Evolutionary conservation across 2,888 invertebrate species (phyloP), one percentile per base, ranked within the genome.

Genomic region (Nymphalis polychloros): DNA sequence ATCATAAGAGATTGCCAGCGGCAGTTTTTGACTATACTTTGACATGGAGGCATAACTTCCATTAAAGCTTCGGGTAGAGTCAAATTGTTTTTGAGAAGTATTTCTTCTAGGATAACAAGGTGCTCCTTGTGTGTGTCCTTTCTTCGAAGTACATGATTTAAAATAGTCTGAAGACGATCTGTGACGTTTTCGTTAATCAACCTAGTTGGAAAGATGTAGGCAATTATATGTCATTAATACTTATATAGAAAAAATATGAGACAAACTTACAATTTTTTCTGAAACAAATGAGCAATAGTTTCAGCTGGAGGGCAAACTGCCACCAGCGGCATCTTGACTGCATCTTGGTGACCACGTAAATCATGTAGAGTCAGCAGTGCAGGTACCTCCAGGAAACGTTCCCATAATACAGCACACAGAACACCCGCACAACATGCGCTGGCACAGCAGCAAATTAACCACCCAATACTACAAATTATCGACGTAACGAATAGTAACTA

Each of bases 351-450:
- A 0, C 69, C 55, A 10, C 70, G 72, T 8, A 73, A 13, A 67
- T 84, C 84, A 17, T 71, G 75, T 8, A 86, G 75, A 47, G 82
- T 79, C 16, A 92, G 77, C 68, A 92, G 68, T 6, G 88, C 87
- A 0, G 92, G 91, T 49, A 86, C 77, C 59, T 87, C 78, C 55
- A 81, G 73, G 78, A 89, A 91, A 10, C 91, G 84, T 50, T 80
- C 80, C 91, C 91, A 91, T 69, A 92, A 78, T 67, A 87, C 89
- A 0, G 81, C 80, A 79, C 87, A 89, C 19, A 91, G 82, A 65
- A 84, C 68, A 13, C 84, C 89, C 0, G 90, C 89, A 71, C 89
- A 89, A 64, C 82, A 81, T 1, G 89, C 85, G 75, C 89, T 88
- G 0, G 84, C 83, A 47, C 76, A 76, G 68, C 86, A 88, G n/a